These are phyloP conservation scores for Chaunax sp. DNA, from an alignment of 2,797 vertebrate species.

Conservation along the genomic window DNA sequence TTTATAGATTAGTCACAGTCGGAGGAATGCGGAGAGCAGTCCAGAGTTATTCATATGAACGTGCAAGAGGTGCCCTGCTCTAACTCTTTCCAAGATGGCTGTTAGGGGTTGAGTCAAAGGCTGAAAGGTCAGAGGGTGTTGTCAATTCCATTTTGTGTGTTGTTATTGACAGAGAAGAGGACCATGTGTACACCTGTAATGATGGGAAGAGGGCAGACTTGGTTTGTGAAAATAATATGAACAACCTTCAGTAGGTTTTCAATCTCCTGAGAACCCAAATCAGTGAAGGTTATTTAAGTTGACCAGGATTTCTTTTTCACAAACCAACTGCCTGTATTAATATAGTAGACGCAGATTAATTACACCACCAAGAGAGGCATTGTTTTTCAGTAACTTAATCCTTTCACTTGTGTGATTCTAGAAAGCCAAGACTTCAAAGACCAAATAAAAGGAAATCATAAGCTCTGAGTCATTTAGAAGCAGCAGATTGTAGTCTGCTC, in stretches of 20 bases:
- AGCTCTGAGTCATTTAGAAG: slow-evolving; percentile 68
- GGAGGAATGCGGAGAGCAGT: slow-evolving; percentile 51
- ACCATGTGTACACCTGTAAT: neutral
- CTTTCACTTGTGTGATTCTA: slow-evolving; percentile 42
- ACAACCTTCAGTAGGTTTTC: neutral
- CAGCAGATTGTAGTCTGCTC: slow-evolving; percentile 60
- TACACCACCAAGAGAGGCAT: slow-evolving; percentile 18
- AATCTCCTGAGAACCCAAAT: neutral
- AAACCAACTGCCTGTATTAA: slow-evolving; percentile 3
- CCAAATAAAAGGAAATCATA: slow-evolving; percentile 62
- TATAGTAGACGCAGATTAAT: slow-evolving; percentile 31
- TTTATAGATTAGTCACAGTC: slow-evolving; percentile 49
- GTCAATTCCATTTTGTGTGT: slow-evolving; percentile 32
- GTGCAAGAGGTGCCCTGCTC: slow-evolving; percentile 45
- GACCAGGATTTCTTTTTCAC: slow-evolving; percentile 19
- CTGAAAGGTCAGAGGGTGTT: slow-evolving; percentile 54
- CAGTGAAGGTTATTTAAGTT: slow-evolving; percentile 1
- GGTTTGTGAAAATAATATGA: neutral
- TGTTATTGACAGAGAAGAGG: slow-evolving; percentile 24
- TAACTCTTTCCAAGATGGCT: slow-evolving; percentile 35
- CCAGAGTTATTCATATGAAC: slow-evolving; percentile 39
- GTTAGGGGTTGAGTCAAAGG: slow-evolving; percentile 47
- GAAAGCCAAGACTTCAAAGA: slow-evolving; percentile 47
- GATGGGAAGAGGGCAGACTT: neutral
- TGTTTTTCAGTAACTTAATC: slow-evolving; percentile 21